phyloP scores from a whole-genome alignment of 2,888 invertebrate genomes.

The Barypeithes pellucidus region DNA sequence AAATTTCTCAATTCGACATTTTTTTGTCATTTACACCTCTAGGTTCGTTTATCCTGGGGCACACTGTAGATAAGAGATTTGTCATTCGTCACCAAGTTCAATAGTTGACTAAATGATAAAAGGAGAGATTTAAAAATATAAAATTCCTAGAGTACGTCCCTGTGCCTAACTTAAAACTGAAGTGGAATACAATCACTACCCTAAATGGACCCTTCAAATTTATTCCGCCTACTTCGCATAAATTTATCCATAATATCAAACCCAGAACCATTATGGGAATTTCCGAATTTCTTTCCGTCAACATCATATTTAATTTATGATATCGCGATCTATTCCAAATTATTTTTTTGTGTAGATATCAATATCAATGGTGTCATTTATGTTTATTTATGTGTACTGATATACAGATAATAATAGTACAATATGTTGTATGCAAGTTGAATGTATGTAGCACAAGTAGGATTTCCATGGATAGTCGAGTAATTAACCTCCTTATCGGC shows the following conservation, averaged over 20 bases:
- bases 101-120: too few relatives aligned
- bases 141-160: neutral
- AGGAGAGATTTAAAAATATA: too few relatives aligned
- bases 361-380: neutral
- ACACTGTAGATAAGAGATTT: too few relatives aligned
- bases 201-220: slow-evolving; percentile 17
- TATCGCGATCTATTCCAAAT: neutral
- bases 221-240: slow-evolving; percentile 12
- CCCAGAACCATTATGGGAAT: slow-evolving; percentile 23
- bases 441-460: neutral
- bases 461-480: neutral
- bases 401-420: neutral
- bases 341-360: slow-evolving; percentile 2
- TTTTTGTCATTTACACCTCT: too few relatives aligned
- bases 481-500: neutral
- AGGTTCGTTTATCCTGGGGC: too few relatives aligned
- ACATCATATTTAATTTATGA: neutral
- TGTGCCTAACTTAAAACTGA: neutral
- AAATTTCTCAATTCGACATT: too few relatives aligned
- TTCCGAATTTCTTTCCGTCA: slow-evolving; percentile 7
- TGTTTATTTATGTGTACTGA: slow-evolving; percentile 9
- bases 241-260: neutral
- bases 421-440: neutral
- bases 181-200: slow-evolving; percentile 3
- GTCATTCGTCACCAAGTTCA: too few relatives aligned